These are phyloP conservation scores for Tenthredo livida DNA, from an alignment of 2,888 invertebrate species.

Conservation along the genomic window DNA sequence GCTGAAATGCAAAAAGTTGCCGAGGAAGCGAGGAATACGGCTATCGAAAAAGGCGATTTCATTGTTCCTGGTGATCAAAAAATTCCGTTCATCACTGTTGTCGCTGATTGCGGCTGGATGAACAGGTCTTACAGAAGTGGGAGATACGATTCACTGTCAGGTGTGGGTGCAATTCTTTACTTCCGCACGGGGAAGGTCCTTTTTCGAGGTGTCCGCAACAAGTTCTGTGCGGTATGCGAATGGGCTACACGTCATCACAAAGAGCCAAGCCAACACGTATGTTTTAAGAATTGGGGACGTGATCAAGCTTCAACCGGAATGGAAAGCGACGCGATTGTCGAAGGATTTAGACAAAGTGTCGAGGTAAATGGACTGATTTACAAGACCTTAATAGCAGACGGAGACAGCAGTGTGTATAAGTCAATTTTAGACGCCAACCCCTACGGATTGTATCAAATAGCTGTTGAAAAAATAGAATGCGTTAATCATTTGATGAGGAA, in stretches of 20 bases:
- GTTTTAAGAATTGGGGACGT: slow-evolving; percentile 56
- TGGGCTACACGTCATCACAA: background rate
- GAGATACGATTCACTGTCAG: background rate
- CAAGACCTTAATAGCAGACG: slow-evolving; percentile 3
- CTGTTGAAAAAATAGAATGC: background rate
- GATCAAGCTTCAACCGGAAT: slow-evolving; percentile 62
- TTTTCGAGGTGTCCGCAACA: slow-evolving; percentile 61
- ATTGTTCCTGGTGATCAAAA: slow-evolving; percentile 7
- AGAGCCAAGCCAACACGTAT: background rate
- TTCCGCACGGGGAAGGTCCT: slow-evolving; percentile 58
- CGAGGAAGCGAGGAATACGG: slow-evolving; percentile 47
- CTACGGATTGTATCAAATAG: background rate
- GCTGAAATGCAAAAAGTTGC: slow-evolving; percentile 45
- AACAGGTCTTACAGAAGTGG: background rate
- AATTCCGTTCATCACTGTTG: slow-evolving; percentile 57
- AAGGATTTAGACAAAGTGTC: background rate
- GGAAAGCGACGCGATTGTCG: background rate
- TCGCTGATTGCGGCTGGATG: slow-evolving; percentile 56
- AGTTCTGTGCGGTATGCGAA: background rate
- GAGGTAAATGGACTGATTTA: background rate
- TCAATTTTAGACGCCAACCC: background rate
- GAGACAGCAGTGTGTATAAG: slow-evolving; percentile 5
- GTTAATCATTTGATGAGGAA: background rate
- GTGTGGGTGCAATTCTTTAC: background rate
- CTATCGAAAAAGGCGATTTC: slow-evolving; percentile 56